Conservation (phyloP, 2,888 invertebrate species). For the Drosophila birchii region DNA sequence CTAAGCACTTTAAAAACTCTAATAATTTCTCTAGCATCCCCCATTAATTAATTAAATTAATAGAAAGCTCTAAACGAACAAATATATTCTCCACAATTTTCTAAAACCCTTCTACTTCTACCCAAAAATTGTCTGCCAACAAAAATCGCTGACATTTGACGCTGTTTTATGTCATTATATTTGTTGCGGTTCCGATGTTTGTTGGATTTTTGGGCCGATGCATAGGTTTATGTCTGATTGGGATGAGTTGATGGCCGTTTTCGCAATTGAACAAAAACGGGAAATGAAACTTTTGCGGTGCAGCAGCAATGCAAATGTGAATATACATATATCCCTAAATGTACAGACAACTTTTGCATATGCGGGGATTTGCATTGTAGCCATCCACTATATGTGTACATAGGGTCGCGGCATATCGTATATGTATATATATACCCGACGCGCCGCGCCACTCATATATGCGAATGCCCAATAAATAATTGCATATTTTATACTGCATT, state of each 20-base stretch:
- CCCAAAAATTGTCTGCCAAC: not conserved
- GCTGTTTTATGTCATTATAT: slow-evolving; percentile 17
- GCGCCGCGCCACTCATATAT: not conserved
- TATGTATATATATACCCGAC: slow-evolving; percentile 2
- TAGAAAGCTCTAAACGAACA: not conserved
- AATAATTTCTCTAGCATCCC: not conserved
- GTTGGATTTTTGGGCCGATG: not conserved
- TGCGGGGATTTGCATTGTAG: slow-evolving; percentile 12
- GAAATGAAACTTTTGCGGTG: slow-evolving; percentile 74
- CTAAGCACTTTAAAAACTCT: not conserved
- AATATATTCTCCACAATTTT: not conserved
- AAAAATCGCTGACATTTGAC: slow-evolving; percentile 7
- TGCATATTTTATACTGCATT: slow-evolving; percentile 69
- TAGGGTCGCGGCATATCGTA: not conserved
- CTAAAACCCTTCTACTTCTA: not conserved
- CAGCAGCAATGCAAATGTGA: slow-evolving; percentile 47
- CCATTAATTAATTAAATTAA: not conserved
- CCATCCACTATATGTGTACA: slow-evolving; percentile 2
- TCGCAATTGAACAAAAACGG: slow-evolving; percentile 48
- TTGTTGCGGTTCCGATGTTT: slow-evolving; percentile 4
- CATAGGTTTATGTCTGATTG: not conserved
- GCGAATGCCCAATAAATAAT: slow-evolving; percentile 60
- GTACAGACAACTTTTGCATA: slow-evolving; percentile 26
- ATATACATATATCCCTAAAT: slow-evolving; percentile 5
- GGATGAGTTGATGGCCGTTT: not conserved